phyloP scores from a whole-genome alignment of 2,797 vertebrate species.

The Brachyrhaphis roseni region DNA sequence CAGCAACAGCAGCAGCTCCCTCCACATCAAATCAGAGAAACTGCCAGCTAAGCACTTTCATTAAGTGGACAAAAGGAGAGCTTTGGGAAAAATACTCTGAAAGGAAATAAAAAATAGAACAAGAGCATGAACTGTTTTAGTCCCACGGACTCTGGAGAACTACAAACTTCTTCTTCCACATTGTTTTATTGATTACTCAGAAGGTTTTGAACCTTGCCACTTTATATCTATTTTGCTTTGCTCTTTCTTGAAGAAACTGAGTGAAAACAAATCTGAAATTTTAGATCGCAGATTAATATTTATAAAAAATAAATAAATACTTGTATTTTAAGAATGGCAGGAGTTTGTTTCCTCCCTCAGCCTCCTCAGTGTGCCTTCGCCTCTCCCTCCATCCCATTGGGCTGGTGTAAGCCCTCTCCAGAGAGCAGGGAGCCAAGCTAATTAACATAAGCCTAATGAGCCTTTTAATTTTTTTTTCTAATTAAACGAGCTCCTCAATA shows the following conservation, averaged over 20 bases:
- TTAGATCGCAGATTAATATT: neutral
- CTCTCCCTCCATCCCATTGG: conserved; percentile 55
- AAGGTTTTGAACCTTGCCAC: conserved; percentile 45
- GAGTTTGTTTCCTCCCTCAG: conserved; percentile 55
- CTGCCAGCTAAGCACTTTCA: conserved; percentile 83
- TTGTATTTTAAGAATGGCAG: conserved; percentile 16
- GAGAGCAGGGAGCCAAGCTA: conserved; percentile 74
- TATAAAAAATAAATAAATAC: conserved; percentile 2
- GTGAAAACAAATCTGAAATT: conserved; percentile 7
- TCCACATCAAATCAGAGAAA: conserved; percentile 77
- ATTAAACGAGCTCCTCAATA: conserved; percentile 85
- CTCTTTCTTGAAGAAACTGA: neutral
- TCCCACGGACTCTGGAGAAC: conserved; percentile 47
- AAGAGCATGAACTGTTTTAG: conserved; percentile 60
- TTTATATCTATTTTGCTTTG: conserved; percentile 35
- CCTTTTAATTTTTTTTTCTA: conserved; percentile 84
- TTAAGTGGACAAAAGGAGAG: conserved; percentile 78
- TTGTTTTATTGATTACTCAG: conserved; percentile 62
- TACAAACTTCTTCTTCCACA: conserved; percentile 61
- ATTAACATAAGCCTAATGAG: conserved; percentile 87
- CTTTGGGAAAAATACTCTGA: conserved; percentile 75
- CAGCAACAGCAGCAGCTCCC: conserved; percentile 45
- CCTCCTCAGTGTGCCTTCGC: conserved; percentile 45
- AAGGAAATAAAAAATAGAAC: conserved; percentile 65
- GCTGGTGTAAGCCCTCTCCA: conserved; percentile 71